Evolutionary conservation across 1,140 invertebrate species (phyloP).

Genomic region (Caenorhabditis tropicalis): DNA sequence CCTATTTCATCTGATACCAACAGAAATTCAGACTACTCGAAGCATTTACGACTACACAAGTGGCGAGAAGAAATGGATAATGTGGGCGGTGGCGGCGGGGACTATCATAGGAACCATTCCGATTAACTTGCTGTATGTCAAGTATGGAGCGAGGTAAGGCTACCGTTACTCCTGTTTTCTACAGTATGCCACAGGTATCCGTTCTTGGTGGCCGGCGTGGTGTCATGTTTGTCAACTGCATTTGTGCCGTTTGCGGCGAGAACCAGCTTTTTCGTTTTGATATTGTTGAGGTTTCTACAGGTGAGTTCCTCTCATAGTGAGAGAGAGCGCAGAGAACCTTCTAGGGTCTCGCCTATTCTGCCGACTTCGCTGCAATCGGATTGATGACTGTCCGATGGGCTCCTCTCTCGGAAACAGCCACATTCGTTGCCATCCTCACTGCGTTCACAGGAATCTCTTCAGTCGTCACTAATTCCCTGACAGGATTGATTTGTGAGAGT

Average conservation of each 20-base stretch:
- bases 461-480: slow-evolving; percentile 45
- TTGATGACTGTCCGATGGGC: slow-evolving; percentile 58
- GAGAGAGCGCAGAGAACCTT: background rate
- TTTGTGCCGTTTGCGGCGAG: slow-evolving; percentile 11
- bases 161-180: background rate
- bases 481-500: slow-evolving; percentile 23
- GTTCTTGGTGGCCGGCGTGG: slow-evolving; percentile 38
- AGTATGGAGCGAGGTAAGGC: slow-evolving; percentile 44
- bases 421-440: slow-evolving; percentile 55
- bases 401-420: slow-evolving; percentile 51
- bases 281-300: slow-evolving; percentile 37
- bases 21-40: background rate
- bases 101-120: slow-evolving; percentile 40
- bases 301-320: background rate
- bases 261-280: background rate
- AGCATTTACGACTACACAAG: slow-evolving; percentile 37
- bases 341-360: slow-evolving; percentile 58
- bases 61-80: slow-evolving; percentile 44
- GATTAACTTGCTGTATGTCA: slow-evolving; percentile 45
- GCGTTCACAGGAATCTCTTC: slow-evolving; percentile 54
- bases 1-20: too few species aligned
- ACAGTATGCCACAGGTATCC: slow-evolving; percentile 13
- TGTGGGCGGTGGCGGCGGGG: slow-evolving; percentile 48
- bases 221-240: slow-evolving; percentile 8
- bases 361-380: slow-evolving; percentile 57